Evolutionary conservation across 2,888 invertebrate species (phyloP), one percentile per base, ranked within the genome.

Genomic region (Cephus runcator): DNA sequence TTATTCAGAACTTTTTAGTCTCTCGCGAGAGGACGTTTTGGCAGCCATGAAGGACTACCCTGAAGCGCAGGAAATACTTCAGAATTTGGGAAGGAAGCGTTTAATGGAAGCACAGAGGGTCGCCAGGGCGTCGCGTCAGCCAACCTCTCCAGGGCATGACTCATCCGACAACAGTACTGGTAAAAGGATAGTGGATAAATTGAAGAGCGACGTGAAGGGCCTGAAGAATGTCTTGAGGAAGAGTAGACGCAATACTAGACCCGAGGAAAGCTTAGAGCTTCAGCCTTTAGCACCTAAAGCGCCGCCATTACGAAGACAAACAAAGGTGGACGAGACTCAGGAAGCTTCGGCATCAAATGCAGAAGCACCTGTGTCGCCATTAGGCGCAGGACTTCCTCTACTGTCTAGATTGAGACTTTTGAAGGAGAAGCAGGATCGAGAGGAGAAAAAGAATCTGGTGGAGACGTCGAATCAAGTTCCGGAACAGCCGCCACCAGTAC

Each of bases 41-140:
- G 95, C 96, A 0, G 98, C 98, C 0, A 97, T 98, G 96, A 98
- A 98, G 90, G 98, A 98, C 91, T 98, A 98, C 88, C 98, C 98
- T 0, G 98, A 98, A 92, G 98, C 98, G 0, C 98, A 98, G 91
- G 97, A 97, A 84, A 98, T 98, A 83, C 93, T 98, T n/a, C 97
- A 97, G 90, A 97, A 96, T 12, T 93, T 98, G 36, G 98, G 98
- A 9, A 93, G 97, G 73, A 97, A 97, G 87, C 93, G 97, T 23
- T 92, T 98, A 76, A 97, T 97, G 94, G 97, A 98, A 92, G 97
- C 97, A 9, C 90, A 91, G 74, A 85, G 87, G 34, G 90, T 85
- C 34, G 92, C 88, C 31, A 92, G 85, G 91, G 92, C 81, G 92
- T 93, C 84, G 92, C 94, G 87, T 92, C 94, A 90, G 91, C 95